These are phyloP conservation scores for Asbolus verrucosus DNA, from an alignment of 1,140 invertebrate species.

Conservation along the genomic window DNA sequence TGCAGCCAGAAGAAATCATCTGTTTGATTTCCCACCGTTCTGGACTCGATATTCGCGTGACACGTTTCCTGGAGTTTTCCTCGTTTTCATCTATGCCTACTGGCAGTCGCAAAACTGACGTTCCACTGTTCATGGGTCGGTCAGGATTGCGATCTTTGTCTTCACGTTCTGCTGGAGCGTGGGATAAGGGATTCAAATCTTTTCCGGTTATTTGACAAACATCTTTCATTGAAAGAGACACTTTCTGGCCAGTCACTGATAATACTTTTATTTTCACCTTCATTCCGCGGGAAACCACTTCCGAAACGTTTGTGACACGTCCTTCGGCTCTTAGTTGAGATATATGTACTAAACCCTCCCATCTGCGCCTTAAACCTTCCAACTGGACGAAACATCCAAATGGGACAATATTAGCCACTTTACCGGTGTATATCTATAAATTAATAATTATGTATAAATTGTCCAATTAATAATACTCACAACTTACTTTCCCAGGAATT, in stretches of 20 bases:
- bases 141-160: constrained; percentile 87
- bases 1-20: constrained; percentile 87
- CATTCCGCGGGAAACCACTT: constrained; percentile 92
- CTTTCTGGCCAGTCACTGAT: constrained; percentile 92
- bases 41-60: constrained; percentile 95
- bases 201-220: constrained; percentile 95
- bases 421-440: constrained; percentile 89
- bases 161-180: constrained; percentile 74
- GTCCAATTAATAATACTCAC: constrained; percentile 6
- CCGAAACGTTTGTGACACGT: constrained; percentile 92
- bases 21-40: constrained; percentile 93
- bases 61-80: constrained; percentile 82
- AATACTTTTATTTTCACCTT: constrained; percentile 95
- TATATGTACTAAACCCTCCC: constrained; percentile 98
- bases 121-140: constrained; percentile 71
- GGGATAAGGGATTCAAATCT: constrained; percentile 91
- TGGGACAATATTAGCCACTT: constrained; percentile 94
- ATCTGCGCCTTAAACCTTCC: constrained; percentile 87
- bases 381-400: constrained; percentile 99
- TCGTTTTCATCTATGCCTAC: constrained; percentile 77
- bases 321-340: constrained; percentile 95
- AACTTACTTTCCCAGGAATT: constrained; percentile 70
- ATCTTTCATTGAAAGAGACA: constrained; percentile 98
- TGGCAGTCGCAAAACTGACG: constrained; percentile 77
- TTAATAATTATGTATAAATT: constrained; percentile 19